These are phyloP conservation scores for Melanerpes formicivorus DNA, from an alignment of 2,113 vertebrate species.

Conservation along the genomic window DNA sequence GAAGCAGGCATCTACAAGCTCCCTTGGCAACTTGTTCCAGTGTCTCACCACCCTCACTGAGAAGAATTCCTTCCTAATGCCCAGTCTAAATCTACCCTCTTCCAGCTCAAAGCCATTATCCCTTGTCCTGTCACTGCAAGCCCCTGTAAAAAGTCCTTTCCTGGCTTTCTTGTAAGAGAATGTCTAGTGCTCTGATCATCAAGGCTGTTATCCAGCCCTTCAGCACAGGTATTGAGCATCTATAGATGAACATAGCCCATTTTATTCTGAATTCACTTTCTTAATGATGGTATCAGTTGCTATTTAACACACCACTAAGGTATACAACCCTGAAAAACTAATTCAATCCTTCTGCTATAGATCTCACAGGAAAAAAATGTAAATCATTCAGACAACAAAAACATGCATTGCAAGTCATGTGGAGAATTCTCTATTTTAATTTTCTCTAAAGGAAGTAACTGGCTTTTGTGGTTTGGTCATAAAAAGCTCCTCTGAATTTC, in stretches of 20 bases:
- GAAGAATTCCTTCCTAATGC: too few species aligned
- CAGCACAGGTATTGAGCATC: not conserved
- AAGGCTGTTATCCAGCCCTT: not conserved
- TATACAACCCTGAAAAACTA: not conserved
- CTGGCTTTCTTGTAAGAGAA: too few species aligned
- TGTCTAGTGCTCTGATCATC: too few species aligned
- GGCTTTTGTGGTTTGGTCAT: not conserved
- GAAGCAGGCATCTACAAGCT: too few species aligned
- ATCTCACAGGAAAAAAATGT: not conserved
- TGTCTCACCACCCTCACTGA: too few species aligned
- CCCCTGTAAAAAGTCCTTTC: too few species aligned
- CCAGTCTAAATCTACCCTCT: too few species aligned
- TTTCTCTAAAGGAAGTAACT: not conserved
- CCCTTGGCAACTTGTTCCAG: too few species aligned
- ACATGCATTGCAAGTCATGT: not conserved
- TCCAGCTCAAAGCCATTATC: too few species aligned
- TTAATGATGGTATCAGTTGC: not conserved
- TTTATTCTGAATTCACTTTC: not conserved
- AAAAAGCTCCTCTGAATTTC: not conserved
- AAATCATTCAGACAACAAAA: not conserved
- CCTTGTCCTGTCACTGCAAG: too few species aligned
- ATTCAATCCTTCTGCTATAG: not conserved
- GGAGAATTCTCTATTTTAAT: not conserved
- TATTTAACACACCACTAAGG: not conserved
- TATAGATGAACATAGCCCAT: not conserved